Conservation (phyloP, 2,797 vertebrate genomes). For the Typhlichthys subterraneus region DNA sequence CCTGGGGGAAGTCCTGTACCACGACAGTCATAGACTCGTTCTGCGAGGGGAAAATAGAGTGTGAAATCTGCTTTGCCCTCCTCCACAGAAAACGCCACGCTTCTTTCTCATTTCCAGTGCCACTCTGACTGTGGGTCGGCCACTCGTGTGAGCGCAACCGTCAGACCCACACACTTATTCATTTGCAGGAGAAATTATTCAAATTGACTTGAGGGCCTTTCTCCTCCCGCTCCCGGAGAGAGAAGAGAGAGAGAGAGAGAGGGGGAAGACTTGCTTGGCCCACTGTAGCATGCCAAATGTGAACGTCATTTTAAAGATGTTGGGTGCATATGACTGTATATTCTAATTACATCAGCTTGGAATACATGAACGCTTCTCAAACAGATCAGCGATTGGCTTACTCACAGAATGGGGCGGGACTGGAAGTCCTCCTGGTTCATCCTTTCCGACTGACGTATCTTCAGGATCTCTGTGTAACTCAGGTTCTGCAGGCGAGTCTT, state of each 20-base stretch:
- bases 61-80: not conserved
- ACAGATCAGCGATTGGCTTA: conserved; percentile 22
- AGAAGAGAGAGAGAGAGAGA: not conserved
- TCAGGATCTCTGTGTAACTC: conserved; percentile 99
- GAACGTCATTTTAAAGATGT: too few relatives aligned
- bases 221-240: not conserved
- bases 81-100: not conserved
- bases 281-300: not conserved
- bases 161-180: not conserved
- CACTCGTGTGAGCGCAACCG: conserved; percentile 2
- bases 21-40: conserved; percentile 9
- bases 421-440: conserved; percentile 99
- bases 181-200: not conserved
- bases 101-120: not conserved
- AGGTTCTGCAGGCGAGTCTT: conserved; percentile 98
- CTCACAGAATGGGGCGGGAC: conserved; percentile 97
- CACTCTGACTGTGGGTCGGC: not conserved
- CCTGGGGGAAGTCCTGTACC: not conserved
- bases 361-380: not conserved
- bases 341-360: too few relatives aligned
- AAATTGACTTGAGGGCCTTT: not conserved
- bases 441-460: conserved; percentile 98
- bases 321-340: too few relatives aligned
- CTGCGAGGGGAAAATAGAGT: not conserved
- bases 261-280: not conserved